Conservation (phyloP, 2,113 vertebrate genomes). For the Phalacrocorax carbo region DNA sequence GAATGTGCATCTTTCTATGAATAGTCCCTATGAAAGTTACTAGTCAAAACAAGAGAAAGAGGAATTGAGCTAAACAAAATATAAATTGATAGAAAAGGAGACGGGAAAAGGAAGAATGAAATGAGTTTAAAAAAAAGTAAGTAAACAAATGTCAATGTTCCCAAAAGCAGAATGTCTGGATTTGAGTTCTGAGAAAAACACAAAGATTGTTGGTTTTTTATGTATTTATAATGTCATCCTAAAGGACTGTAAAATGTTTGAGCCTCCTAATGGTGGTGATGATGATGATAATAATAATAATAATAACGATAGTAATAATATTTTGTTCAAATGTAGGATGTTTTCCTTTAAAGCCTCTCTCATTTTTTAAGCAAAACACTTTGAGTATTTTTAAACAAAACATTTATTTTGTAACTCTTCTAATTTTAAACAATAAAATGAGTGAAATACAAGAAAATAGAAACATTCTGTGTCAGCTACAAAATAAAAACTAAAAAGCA, state of each 20-base stretch:
- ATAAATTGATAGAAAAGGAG: not conserved
- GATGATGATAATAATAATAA: not conserved
- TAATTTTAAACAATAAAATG: not conserved
- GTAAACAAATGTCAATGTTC: not conserved
- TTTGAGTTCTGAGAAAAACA: not conserved
- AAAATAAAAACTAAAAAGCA: not conserved
- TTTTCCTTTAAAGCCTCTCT: not conserved
- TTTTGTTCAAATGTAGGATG: not conserved
- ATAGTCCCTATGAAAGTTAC: not conserved
- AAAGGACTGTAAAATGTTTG: not conserved
- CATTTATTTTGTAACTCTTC: not conserved
- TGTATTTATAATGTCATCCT: not conserved
- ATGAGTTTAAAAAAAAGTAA: not conserved
- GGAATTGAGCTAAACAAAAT: not conserved
- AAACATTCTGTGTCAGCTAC: not conserved
- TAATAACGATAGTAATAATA: not conserved
- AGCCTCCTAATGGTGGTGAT: not conserved
- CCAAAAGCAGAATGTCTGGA: not conserved
- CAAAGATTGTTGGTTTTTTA: fast-evolving
- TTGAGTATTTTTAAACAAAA: not conserved
- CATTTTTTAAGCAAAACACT: not conserved
- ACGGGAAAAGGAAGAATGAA: not conserved
- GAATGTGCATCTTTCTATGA: not conserved
- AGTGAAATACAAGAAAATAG: not conserved
- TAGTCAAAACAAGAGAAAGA: not conserved